These are phyloP conservation scores for Thaumetopoea pityocampa DNA, from an alignment of 1,140 invertebrate genomes.

Conservation along the genomic window DNA sequence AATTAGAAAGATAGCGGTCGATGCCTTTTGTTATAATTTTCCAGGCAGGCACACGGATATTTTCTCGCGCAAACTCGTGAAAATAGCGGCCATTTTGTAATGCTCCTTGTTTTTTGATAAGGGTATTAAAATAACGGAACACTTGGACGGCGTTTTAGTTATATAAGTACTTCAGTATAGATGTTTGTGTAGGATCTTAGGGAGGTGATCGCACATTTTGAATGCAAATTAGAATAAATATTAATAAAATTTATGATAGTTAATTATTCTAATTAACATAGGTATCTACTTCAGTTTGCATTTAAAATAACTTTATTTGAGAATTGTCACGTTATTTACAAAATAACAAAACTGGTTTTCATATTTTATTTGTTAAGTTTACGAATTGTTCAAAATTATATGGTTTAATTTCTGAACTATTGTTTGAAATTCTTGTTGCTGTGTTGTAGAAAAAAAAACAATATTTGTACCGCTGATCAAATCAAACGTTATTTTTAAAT, in stretches of 20 bases:
- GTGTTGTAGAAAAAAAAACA: too few relatives aligned
- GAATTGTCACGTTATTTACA: background rate
- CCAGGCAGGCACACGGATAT: conserved; percentile 63
- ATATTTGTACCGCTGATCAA: too few relatives aligned
- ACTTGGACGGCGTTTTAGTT: conserved; percentile 60
- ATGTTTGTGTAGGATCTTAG: conserved; percentile 52
- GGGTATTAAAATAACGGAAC: conserved; percentile 70
- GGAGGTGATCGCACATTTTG: conserved; percentile 62
- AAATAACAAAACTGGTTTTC: too few relatives aligned
- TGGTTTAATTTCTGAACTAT: too few relatives aligned
- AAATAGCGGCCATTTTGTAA: conserved; percentile 70
- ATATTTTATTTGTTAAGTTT: too few relatives aligned
- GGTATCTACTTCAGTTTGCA: conserved; percentile 3
- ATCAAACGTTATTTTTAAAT: too few relatives aligned
- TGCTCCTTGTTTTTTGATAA: conserved; percentile 75
- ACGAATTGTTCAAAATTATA: too few relatives aligned
- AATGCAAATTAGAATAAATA: conserved; percentile 59
- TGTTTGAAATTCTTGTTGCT: too few relatives aligned
- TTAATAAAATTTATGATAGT: conserved; percentile 48
- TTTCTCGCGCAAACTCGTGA: conserved; percentile 69
- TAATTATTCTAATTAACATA: conserved; percentile 11
- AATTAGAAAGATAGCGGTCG: conserved; percentile 77
- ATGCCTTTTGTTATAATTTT: conserved; percentile 76
- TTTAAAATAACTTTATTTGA: conserved; percentile 1
- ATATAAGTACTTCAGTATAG: conserved; percentile 44